Evolutionary conservation across 2,888 invertebrate genomes (phyloP).

Genomic region (Andrena fulva): DNA sequence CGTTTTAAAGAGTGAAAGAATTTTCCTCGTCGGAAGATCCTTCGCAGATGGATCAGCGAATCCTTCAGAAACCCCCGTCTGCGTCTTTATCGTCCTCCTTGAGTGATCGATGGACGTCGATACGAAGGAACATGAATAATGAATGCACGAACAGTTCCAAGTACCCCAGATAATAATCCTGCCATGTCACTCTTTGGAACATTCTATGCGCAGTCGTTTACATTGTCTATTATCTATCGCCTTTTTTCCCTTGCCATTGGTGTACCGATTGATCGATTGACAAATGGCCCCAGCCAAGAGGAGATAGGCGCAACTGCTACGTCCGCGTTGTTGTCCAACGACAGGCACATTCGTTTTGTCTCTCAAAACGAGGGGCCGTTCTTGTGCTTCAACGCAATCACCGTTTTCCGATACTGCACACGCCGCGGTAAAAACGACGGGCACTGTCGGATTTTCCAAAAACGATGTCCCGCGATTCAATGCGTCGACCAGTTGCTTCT

Average conservation of each 20-base stretch:
- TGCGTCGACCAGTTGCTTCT: neutral
- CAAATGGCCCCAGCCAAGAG: constrained; percentile 46
- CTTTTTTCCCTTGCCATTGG: constrained; percentile 28
- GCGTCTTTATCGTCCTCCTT: constrained; percentile 25
- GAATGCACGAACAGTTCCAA: constrained; percentile 58
- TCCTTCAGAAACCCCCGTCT: constrained; percentile 5
- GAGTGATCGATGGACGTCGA: constrained; percentile 59
- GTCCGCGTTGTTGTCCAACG: constrained; percentile 36
- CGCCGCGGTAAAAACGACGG: neutral
- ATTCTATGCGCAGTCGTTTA: constrained; percentile 41
- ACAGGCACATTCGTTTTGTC: constrained; percentile 32
- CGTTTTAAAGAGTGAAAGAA: neutral
- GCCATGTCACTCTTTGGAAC: constrained; percentile 58
- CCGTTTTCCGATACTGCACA: constrained; percentile 35
- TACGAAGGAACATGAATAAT: constrained; percentile 60
- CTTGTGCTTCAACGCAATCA: constrained; percentile 16
- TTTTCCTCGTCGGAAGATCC: constrained; percentile 1
- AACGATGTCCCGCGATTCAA: neutral
- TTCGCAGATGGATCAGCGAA: constrained; percentile 6
- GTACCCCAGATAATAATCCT: constrained; percentile 65
- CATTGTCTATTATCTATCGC: constrained; percentile 54
- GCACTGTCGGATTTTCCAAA: constrained; percentile 7
- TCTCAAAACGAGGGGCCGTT: constrained; percentile 32
- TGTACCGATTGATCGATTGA: constrained; percentile 56
- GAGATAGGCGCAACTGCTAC: constrained; percentile 56